These are phyloP conservation scores for Lasioglossum villosulum DNA, from an alignment of 2,888 invertebrate species.

Conservation along the genomic window DNA sequence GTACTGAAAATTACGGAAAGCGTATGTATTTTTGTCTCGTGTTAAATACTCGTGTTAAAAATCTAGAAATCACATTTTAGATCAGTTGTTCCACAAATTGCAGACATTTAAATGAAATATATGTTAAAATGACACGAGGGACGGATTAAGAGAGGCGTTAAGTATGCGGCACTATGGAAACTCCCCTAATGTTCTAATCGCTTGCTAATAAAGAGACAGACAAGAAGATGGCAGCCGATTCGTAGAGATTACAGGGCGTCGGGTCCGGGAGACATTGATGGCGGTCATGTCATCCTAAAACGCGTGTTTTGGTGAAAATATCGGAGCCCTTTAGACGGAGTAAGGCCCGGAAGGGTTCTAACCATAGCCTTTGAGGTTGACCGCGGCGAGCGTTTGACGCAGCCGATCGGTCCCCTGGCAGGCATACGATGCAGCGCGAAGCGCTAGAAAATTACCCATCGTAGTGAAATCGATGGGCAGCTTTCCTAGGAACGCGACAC, in stretches of 20 bases:
- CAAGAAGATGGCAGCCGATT: slow-evolving; percentile 6
- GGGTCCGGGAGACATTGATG: background rate
- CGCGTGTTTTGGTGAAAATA: background rate
- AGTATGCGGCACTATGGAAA: background rate
- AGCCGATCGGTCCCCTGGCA: slow-evolving; percentile 17
- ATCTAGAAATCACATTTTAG: no score
- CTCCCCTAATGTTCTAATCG: background rate
- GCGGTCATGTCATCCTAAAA: slow-evolving; percentile 13
- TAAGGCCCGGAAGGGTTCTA: background rate
- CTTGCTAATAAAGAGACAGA: slow-evolving; percentile 11
- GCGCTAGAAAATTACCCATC: slow-evolving; percentile 53
- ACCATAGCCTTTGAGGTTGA: slow-evolving; percentile 13
- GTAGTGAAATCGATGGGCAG: slow-evolving; percentile 49
- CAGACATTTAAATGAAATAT: background rate
- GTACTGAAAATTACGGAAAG: no score
- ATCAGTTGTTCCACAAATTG: background rate
- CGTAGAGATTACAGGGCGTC: slow-evolving; percentile 2
- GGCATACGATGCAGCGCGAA: slow-evolving; percentile 27
- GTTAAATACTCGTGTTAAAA: no score
- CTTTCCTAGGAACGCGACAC: slow-evolving; percentile 48
- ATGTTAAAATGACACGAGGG: background rate
- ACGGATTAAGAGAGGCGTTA: background rate
- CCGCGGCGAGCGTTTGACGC: slow-evolving; percentile 9
- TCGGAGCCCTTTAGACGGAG: background rate
- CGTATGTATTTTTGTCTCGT: no score